Evolutionary conservation across 2,888 invertebrate genomes (phyloP).

Genomic region (Epistrophella euchroma): DNA sequence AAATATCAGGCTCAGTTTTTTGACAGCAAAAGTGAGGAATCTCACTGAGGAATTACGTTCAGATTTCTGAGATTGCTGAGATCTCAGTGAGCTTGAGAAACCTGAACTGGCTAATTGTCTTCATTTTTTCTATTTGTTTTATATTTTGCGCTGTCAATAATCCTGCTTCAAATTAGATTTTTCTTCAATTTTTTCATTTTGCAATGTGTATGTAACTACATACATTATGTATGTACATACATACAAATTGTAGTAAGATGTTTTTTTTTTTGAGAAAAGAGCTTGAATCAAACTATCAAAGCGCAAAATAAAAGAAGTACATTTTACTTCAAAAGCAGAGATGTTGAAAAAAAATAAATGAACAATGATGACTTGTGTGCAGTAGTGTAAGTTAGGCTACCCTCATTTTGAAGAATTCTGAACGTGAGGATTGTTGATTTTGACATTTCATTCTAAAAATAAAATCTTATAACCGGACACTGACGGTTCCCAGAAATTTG

Average conservation of each 20-base stretch:
- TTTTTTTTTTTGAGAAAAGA: neutral
- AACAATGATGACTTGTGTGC: neutral
- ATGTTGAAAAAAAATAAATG: neutral
- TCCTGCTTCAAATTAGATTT: constrained; percentile 18
- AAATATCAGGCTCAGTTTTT: too few species aligned
- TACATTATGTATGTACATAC: neutral
- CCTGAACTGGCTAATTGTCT: constrained; percentile 22
- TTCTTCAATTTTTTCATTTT: constrained; percentile 22
- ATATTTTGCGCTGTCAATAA: constrained; percentile 23
- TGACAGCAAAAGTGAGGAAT: too few species aligned
- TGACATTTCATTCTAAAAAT: constrained; percentile 6
- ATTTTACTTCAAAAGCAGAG: constrained; percentile 21
- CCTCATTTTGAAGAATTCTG: neutral
- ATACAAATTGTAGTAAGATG: neutral
- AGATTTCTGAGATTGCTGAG: too few species aligned
- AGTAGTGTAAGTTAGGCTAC: neutral
- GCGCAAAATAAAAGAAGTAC: constrained; percentile 11
- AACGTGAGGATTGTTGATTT: constrained; percentile 3
- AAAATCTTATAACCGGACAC: too few species aligned
- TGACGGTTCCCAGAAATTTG: too few species aligned
- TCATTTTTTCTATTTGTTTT: constrained; percentile 1
- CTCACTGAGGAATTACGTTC: too few species aligned
- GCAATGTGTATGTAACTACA: too few species aligned
- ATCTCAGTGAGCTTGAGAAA: too few species aligned
- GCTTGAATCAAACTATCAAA: constrained; percentile 20